A percentile compares a stretch with the other conserved stretches of the same genome.
Conservation (phyloP, 2,888 invertebrate genomes). For the Meloe dianella region DNA sequence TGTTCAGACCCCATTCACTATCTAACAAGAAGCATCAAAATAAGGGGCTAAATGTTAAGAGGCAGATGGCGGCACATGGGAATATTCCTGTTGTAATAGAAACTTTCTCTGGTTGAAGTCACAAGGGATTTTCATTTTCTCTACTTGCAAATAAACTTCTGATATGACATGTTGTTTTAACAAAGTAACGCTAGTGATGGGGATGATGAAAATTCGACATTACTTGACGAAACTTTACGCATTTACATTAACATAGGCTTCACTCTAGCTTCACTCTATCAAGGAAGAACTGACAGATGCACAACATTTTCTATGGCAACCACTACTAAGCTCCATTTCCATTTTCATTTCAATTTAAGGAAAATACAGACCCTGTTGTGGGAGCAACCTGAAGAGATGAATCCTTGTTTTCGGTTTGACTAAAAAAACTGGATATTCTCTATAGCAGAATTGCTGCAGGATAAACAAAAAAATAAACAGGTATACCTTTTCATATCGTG, state of each 20-base stretch:
- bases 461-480: no score
- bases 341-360: no score
- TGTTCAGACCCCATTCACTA: background rate
- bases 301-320: no score
- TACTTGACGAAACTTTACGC: background rate
- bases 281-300: no score
- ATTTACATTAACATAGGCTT: background rate
- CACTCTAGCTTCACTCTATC: no score
- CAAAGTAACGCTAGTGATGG: background rate
- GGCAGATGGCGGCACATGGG: background rate
- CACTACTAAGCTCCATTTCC: no score
- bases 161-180: background rate
- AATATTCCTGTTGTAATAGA: background rate
- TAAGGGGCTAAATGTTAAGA: background rate
- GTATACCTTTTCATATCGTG: background rate
- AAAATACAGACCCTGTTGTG: no score
- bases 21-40: background rate
- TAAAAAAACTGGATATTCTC: no score
- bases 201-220: background rate
- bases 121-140: background rate
- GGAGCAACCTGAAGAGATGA: no score
- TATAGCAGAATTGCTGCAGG: no score
- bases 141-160: background rate
- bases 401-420: no score
- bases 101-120: background rate